Evolutionary conservation across 2,797 vertebrate species (phyloP).

Genomic region (Malurus splendens): DNA sequence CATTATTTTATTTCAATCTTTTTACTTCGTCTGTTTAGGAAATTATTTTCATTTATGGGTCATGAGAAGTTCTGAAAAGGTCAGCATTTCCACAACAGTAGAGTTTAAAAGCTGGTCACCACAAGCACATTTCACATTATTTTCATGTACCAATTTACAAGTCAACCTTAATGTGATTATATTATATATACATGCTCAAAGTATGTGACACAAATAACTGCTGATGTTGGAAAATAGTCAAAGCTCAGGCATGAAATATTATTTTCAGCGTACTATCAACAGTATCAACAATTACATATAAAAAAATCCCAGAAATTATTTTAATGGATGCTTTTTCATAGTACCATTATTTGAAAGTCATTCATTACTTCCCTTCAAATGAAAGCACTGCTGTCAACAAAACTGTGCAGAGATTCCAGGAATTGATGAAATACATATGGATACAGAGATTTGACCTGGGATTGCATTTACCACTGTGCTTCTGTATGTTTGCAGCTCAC

Average conservation of each 20-base stretch:
- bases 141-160: not conserved
- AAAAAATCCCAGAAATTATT: not conserved
- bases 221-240: not conserved
- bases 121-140: accelerated
- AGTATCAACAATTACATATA: not conserved
- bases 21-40: not conserved
- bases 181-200: not conserved
- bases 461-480: accelerated
- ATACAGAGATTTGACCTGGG: not conserved
- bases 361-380: not conserved
- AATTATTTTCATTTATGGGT: not conserved
- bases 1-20: not conserved
- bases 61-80: not conserved
- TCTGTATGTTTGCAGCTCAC: not conserved
- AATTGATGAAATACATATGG: not conserved
- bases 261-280: too few species aligned
- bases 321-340: not conserved
- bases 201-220: not conserved
- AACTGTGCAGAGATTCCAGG: not conserved
- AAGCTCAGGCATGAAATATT: not conserved
- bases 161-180: not conserved
- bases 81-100: not conserved
- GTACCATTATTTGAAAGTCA: not conserved
- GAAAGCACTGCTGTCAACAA: not conserved
- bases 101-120: not conserved